Conservation (phyloP, 2,888 invertebrate species). For the Xanthostigma xanthostigma region DNA sequence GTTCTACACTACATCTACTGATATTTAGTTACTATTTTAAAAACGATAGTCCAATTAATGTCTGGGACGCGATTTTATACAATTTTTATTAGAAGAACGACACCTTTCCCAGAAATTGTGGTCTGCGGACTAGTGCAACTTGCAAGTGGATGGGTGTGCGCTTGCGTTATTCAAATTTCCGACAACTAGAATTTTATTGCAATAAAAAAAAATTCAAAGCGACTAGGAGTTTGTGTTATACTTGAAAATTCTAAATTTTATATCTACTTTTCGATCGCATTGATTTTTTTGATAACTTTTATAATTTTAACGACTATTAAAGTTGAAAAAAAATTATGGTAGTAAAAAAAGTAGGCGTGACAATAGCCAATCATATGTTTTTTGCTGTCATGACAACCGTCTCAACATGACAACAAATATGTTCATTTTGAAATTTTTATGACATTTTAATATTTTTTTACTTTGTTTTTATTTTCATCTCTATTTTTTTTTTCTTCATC, state of each 20-base stretch:
- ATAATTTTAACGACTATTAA: not conserved
- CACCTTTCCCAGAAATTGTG: constrained; percentile 2
- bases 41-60: no score
- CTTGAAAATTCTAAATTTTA: no score
- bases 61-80: no score
- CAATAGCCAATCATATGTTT: constrained; percentile 20
- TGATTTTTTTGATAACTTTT: no score
- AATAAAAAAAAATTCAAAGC: not conserved
- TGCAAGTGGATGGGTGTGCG: not conserved
- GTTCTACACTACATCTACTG: no score
- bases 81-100: not conserved
- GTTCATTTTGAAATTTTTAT: no score
- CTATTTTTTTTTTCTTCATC: not conserved
- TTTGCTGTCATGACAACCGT: constrained; percentile 17
- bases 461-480: not conserved
- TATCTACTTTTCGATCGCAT: no score
- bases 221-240: not conserved
- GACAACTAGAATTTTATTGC: not conserved
- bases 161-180: not conserved
- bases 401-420: not conserved
- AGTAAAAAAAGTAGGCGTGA: constrained; percentile 17
- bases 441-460: no score
- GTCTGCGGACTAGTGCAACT: not conserved
- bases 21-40: no score
- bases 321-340: not conserved